Percentiles rank a stretch among this genome's conserved stretches.
These are phyloP conservation scores for Platyrinchus mystaceus DNA, from an alignment of 2,797 vertebrate species.

Conservation along the genomic window DNA sequence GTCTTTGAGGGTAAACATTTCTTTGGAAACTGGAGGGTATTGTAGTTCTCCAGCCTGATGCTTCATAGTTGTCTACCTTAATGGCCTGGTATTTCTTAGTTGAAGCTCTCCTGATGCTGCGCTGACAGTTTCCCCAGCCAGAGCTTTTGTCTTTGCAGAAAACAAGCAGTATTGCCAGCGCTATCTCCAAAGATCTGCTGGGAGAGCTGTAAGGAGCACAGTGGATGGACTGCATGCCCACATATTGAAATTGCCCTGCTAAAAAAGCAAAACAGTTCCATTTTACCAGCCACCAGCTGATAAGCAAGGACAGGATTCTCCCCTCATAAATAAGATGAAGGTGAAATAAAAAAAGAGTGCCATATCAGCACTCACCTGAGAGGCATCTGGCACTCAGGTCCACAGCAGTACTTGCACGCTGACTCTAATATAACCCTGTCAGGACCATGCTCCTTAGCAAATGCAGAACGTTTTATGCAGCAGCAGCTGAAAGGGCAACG, in stretches of 20 bases:
- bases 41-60: neutral
- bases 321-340: neutral
- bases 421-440: neutral
- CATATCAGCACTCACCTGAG: neutral
- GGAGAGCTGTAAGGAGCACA: neutral
- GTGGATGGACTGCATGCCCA: neutral
- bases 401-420: accelerated
- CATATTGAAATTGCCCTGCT: neutral
- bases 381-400: neutral
- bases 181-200: neutral
- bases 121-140: neutral
- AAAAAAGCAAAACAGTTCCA: neutral
- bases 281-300: neutral
- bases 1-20: neutral
- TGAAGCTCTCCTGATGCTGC: neutral
- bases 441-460: neutral
- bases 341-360: neutral
- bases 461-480: neutral
- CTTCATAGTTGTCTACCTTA: neutral
- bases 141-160: neutral
- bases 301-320: neutral
- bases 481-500: neutral
- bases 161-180: neutral
- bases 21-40: neutral
- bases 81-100: neutral